A percentile compares a stretch with the other conserved stretches of the same genome.
Conservation (phyloP, 2,888 invertebrate genomes). For the Bombyx huttoni region DNA sequence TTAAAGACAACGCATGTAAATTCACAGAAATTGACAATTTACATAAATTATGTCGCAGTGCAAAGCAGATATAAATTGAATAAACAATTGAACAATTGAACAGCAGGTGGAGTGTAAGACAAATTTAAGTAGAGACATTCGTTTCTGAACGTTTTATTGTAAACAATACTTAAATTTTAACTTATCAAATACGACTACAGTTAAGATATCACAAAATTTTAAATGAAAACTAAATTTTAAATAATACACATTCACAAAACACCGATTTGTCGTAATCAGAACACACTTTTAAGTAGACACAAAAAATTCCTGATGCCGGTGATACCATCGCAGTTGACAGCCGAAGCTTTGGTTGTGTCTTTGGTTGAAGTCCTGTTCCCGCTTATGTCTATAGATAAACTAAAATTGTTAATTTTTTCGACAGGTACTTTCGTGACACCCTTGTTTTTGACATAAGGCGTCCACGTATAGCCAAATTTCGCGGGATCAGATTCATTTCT, state of each 20-base stretch:
- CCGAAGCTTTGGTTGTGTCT: slow-evolving; percentile 24
- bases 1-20: too few relatives aligned
- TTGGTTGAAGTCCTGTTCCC: slow-evolving; percentile 14
- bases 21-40: too few relatives aligned
- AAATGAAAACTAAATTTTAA: not conserved
- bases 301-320: slow-evolving; percentile 47
- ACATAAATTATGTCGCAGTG: too few relatives aligned
- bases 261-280: slow-evolving; percentile 17
- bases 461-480: slow-evolving; percentile 81
- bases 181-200: not conserved
- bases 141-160: too few relatives aligned
- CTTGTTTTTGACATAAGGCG: slow-evolving; percentile 65
- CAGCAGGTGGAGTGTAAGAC: too few relatives aligned
- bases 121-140: too few relatives aligned
- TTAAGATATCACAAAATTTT: not conserved
- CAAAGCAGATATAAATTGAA: too few relatives aligned
- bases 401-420: slow-evolving; percentile 9
- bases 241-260: not conserved
- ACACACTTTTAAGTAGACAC: slow-evolving; percentile 46
- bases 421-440: slow-evolving; percentile 6
- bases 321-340: slow-evolving; percentile 37
- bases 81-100: too few relatives aligned
- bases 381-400: slow-evolving; percentile 20
- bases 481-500: slow-evolving; percentile 76
- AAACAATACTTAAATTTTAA: too few relatives aligned